Percentiles rank a stretch among this genome's conserved stretches.
Evolutionary conservation across 1,140 invertebrate species (phyloP).

Genomic region (Drosophila funebris): DNA sequence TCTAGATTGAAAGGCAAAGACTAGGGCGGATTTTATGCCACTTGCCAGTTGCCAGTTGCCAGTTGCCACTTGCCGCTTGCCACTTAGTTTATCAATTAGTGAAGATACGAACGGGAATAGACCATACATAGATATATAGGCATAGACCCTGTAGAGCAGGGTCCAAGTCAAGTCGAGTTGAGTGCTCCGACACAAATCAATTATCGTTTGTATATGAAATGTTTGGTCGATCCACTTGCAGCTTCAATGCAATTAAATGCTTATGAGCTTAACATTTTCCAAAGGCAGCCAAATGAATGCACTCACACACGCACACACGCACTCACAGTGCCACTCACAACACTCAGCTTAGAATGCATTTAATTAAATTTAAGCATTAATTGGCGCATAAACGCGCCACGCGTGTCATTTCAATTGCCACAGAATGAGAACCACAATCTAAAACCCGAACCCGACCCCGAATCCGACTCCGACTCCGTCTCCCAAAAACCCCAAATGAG

Average conservation of each 20-base stretch:
- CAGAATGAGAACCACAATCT: background rate
- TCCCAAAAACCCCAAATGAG: background rate
- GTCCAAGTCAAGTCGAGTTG: background rate
- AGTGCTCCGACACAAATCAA: slow-evolving; percentile 31
- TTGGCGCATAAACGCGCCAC: slow-evolving; percentile 66
- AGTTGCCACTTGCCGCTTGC: slow-evolving; percentile 54
- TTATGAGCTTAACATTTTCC: background rate
- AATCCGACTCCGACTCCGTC: background rate
- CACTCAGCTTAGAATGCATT: slow-evolving; percentile 59
- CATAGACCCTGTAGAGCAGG: no score
- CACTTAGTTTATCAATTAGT: slow-evolving; percentile 79
- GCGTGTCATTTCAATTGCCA: slow-evolving; percentile 75
- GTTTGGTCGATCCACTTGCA: slow-evolving; percentile 17
- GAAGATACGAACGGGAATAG: background rate
- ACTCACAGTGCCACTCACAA: slow-evolving; percentile 2
- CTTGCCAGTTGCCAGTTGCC: slow-evolving; percentile 48
- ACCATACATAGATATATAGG: background rate
- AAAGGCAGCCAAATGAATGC: slow-evolving; percentile 26
- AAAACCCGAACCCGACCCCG: background rate
- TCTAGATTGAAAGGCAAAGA: background rate
- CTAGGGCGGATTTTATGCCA: slow-evolving; percentile 22
- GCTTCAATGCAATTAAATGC: slow-evolving; percentile 35
- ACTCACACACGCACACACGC: slow-evolving; percentile 10
- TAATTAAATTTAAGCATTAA: slow-evolving; percentile 78
- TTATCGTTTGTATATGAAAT: slow-evolving; percentile 20